These are phyloP conservation scores for Tholera decimalis DNA, from an alignment of 2,888 invertebrate genomes.

Conservation along the genomic window DNA sequence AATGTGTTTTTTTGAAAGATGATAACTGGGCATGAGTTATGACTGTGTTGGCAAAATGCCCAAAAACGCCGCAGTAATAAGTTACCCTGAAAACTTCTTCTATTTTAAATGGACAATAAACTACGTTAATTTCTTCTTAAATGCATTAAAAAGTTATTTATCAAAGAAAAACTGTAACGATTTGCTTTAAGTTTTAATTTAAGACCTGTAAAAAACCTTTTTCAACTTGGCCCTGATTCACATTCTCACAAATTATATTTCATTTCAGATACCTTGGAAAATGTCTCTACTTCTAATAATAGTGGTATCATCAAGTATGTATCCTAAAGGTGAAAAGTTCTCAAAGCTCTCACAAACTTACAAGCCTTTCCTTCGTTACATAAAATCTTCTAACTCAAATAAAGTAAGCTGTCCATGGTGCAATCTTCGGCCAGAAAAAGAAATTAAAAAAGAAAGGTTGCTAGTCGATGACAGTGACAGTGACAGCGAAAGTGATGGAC, in stretches of 20 bases:
- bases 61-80: constrained; percentile 26
- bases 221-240: not conserved
- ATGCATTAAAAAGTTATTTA: not conserved
- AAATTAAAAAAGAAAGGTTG: constrained; percentile 13
- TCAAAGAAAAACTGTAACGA: not conserved
- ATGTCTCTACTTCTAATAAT: constrained; percentile 37
- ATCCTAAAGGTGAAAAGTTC: not conserved
- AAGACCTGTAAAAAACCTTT: not conserved
- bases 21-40: constrained; percentile 23
- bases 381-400: constrained; percentile 4
- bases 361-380: constrained; percentile 20
- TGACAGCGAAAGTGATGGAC: not conserved
- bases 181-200: not conserved
- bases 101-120: constrained; percentile 19
- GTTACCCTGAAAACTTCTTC: constrained; percentile 33
- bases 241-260: not conserved
- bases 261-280: constrained; percentile 23
- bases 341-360: not conserved
- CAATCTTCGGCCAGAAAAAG: constrained; percentile 19
- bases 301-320: constrained; percentile 31
- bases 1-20: constrained; percentile 10
- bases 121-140: not conserved
- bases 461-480: not conserved
- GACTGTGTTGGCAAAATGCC: constrained; percentile 36
- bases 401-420: constrained; percentile 42